Evolutionary conservation across 2,888 invertebrate species (phyloP), one percentile per base, ranked within the genome.

Genomic region (Pharmacophagus antenor): DNA sequence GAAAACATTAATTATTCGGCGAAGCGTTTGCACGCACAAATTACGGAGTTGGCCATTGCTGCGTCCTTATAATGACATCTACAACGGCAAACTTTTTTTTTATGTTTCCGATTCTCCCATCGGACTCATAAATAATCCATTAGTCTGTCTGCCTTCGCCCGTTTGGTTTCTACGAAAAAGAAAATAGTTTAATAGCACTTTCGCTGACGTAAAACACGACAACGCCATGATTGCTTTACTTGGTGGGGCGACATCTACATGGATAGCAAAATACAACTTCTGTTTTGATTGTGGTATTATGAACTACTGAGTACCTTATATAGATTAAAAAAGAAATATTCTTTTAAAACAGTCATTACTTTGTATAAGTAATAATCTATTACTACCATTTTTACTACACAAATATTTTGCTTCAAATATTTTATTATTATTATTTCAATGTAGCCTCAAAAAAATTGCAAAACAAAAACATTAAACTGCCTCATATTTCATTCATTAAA

Each of bases 401-500:
- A n/a, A n/a, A n/a, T n/a, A n/a, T n/a, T n/a, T n/a, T n/a, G n/a
- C n/a, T n/a, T n/a, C n/a, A n/a, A n/a, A n/a, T n/a, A n/a, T n/a
- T n/a, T n/a, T n/a, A n/a, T n/a, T n/a, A n/a, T n/a, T n/a, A n/a
- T n/a, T n/a, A n/a, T n/a, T n/a, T n/a, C n/a, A n/a, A n/a, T n/a
- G n/a, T n/a, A n/a, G n/a, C n/a, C n/a, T n/a, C n/a, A n/a, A n/a
- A n/a, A n/a, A n/a, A n/a, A n/a, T n/a, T n/a, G 7, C 23, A 25
- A 25, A 25, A 47, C 3, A 22, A 47, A 47, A 47, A 50, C 73
- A 72, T 25, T 25, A 25, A 25, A 25, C 7, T 6, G 7, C 23
- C 23, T 25, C 7, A 25, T 25, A 83, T 84, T 85, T 84, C 78
- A 79, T 65, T 65, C 66, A 68, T 69, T 71, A 71, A 65, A 67